These are phyloP conservation scores for Drosophila seclusa DNA, from an alignment of 2,888 invertebrate genomes.

Conservation along the genomic window DNA sequence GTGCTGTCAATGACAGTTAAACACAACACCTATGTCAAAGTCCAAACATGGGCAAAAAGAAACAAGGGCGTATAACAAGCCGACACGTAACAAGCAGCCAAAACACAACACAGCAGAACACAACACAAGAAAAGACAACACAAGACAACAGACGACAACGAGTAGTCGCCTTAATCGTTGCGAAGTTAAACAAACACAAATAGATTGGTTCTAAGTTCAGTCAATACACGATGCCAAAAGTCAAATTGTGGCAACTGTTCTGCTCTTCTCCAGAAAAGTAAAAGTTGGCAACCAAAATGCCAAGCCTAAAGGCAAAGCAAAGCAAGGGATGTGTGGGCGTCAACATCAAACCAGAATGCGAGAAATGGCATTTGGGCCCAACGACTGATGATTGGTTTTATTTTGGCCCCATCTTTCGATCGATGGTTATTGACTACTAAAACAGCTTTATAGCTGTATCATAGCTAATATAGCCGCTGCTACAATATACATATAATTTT, in stretches of 20 bases:
- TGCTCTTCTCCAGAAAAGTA: constrained; percentile 5
- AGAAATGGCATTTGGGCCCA: constrained; percentile 60
- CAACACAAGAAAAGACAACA: constrained; percentile 18
- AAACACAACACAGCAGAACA: constrained; percentile 22
- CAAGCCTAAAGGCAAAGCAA: constrained; percentile 15
- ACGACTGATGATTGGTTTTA: constrained; percentile 43
- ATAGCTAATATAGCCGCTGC: background rate
- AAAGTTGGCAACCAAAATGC: constrained; percentile 17
- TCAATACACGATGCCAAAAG: constrained; percentile 66
- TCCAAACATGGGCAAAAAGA: background rate
- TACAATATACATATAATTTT: background rate
- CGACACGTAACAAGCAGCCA: constrained; percentile 44
- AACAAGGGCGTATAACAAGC: constrained; percentile 24
- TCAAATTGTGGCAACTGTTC: constrained; percentile 70
- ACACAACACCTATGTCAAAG: constrained; percentile 33
- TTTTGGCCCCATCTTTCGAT: background rate
- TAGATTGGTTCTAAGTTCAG: constrained; percentile 77
- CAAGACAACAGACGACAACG: constrained; percentile 16
- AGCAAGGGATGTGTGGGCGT: constrained; percentile 11
- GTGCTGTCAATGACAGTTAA: constrained; percentile 20
- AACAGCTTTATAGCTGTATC: background rate
- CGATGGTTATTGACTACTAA: background rate
- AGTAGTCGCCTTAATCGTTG: constrained; percentile 69
- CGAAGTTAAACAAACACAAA: constrained; percentile 81
- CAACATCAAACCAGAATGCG: constrained; percentile 27